Base-by-base conservation (phyloP, 2,888 invertebrate genomes). In the Yponomeuta plumbellus region DNA sequence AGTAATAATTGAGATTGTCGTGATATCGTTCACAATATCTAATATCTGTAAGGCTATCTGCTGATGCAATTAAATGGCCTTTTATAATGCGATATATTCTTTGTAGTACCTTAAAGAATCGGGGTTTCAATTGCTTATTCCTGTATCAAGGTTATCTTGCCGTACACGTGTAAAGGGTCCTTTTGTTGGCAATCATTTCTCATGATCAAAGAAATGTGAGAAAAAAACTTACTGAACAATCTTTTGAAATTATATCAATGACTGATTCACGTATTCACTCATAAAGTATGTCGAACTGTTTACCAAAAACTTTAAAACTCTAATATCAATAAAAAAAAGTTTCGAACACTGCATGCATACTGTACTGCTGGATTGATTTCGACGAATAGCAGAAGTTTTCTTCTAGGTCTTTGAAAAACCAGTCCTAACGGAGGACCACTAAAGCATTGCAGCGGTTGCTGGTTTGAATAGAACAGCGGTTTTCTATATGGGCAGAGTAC, bases 381-480 rank as follows among this genome's bases (percentile, higher is more conserved):
- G 34, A 8, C 34, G 34, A 34, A 34, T 34, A 17, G 17, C 13
- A 52, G 44, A 17, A 52, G 17, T 6, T 52, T 52, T 52, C 44
- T 52, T 5, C 1, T 4, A 52, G 5, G 44, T 5, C 44, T 13
- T 52, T 52, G 44, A 52, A 52, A 26, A 52, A 52, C 44, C 17
- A 52, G 44, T 52, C 44, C 17, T 52, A 52, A 13, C 44, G 13
- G 17, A 52, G 17, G 1, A 52, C 44, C 44, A 52, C 44, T 17
- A 17, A 17, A 13, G 44, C 44, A 52, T 52, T 52, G 44, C 44
- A 52, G 44, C 44, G 44, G 13, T 52, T 66, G 65, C 40, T 68
- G 66, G 68, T 70, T 68, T 66, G 69, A 69, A 68, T 67, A 70
- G 69, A 72, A 73, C 73, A 74, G 73, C 71, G 70, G 70, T 70